Evolutionary conservation across 2,797 vertebrate species (phyloP).

Genomic region (Apogon talboti): DNA sequence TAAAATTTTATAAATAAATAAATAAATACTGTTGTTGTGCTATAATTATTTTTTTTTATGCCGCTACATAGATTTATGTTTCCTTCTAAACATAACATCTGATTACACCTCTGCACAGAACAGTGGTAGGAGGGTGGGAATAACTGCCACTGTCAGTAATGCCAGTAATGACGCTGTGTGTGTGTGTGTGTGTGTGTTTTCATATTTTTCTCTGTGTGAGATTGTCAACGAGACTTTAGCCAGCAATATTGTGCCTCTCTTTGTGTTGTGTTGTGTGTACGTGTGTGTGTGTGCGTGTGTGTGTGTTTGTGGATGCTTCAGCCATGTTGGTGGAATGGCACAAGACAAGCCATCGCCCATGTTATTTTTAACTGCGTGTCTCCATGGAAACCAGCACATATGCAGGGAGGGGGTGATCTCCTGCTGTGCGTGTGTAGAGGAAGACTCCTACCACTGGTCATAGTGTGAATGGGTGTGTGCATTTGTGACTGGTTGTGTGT

Average conservation of each 20-base stretch:
- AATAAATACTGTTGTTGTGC: no score
- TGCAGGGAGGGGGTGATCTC: slow-evolving; percentile 77
- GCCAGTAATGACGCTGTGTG: slow-evolving; percentile 24
- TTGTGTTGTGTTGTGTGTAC: slow-evolving; percentile 50
- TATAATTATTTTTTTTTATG: background rate
- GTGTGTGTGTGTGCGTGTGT: slow-evolving; percentile 30
- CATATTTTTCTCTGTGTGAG: slow-evolving; percentile 35
- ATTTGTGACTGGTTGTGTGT: slow-evolving; percentile 11
- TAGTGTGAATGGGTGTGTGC: slow-evolving; percentile 30
- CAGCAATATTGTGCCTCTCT: slow-evolving; percentile 22
- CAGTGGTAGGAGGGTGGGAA: slow-evolving; percentile 40
- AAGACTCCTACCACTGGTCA: slow-evolving; percentile 65
- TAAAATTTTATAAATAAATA: no score
- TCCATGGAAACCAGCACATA: slow-evolving; percentile 87
- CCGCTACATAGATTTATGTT: slow-evolving; percentile 23
- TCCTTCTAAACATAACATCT: slow-evolving; percentile 24
- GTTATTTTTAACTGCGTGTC: slow-evolving; percentile 89
- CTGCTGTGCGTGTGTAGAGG: slow-evolving; percentile 67
- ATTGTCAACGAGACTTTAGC: slow-evolving; percentile 39
- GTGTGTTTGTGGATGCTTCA: slow-evolving; percentile 69
- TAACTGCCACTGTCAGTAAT: slow-evolving; percentile 26
- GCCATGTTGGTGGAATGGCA: slow-evolving; percentile 83
- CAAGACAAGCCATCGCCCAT: slow-evolving; percentile 85
- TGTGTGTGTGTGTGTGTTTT: slow-evolving; percentile 36
- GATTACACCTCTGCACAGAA: slow-evolving; percentile 39